These are phyloP conservation scores for Albula glossodonta DNA, from an alignment of 2,113 vertebrate genomes.

Conservation along the genomic window DNA sequence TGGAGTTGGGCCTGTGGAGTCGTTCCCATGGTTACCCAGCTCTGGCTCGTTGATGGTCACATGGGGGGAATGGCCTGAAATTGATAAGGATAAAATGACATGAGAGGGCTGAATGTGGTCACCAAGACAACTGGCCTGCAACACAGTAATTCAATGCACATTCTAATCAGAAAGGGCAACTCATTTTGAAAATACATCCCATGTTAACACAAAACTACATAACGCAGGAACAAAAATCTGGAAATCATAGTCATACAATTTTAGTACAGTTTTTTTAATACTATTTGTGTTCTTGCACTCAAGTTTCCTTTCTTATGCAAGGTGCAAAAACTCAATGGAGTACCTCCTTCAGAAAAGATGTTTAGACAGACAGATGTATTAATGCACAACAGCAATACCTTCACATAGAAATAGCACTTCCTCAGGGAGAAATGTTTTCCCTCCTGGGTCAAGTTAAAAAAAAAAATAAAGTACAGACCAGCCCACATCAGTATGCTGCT, in stretches of 20 bases:
- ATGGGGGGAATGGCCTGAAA: conserved; percentile 86
- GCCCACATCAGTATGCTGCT: background rate
- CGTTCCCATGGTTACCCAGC: conserved; percentile 90
- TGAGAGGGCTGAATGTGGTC: conserved; percentile 18
- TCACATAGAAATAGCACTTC: background rate
- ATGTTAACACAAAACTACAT: background rate
- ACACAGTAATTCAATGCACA: background rate
- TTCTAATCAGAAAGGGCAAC: background rate
- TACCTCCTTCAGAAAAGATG: background rate
- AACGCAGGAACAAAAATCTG: background rate
- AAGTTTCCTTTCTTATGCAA: background rate
- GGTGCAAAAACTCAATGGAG: background rate
- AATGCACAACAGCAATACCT: background rate
- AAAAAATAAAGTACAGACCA: background rate
- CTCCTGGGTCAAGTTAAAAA: background rate
- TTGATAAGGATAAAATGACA: conserved; percentile 60
- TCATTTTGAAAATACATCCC: background rate
- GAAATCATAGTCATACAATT: background rate
- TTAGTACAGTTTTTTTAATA: no score
- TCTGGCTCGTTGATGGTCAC: conserved; percentile 81
- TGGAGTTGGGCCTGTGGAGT: conserved; percentile 90
- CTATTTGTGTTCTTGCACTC: background rate
- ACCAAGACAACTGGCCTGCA: background rate
- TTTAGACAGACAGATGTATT: background rate
- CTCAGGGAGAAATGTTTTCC: background rate